A percentile compares a stretch with the other conserved stretches of the same genome.
These are phyloP conservation scores for Mareca strepera DNA, from an alignment of 2,797 vertebrate species.

Conservation along the genomic window DNA sequence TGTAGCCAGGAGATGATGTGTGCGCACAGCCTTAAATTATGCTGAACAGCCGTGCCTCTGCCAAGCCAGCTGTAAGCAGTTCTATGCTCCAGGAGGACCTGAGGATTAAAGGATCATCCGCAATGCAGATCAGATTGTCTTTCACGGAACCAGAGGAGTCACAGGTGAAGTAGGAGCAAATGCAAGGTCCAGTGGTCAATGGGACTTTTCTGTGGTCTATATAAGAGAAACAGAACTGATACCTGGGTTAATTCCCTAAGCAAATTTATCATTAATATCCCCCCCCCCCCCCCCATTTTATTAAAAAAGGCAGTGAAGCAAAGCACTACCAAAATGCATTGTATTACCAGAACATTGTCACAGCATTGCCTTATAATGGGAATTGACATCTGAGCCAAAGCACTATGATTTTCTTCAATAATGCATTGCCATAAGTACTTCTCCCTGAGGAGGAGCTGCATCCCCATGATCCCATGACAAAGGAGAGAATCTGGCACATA, in stretches of 20 bases:
- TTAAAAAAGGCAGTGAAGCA: constrained; percentile 10
- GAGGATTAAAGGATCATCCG: constrained; percentile 10
- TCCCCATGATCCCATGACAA: background rate
- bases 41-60: accelerated
- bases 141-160: background rate
- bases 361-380: background rate
- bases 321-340: constrained; percentile 13
- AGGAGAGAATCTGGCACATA: background rate
- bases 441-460: background rate
- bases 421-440: background rate
- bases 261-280: background rate
- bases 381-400: background rate
- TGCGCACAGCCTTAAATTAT: background rate
- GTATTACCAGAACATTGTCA: constrained; percentile 3
- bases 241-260: background rate
- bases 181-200: background rate
- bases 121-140: constrained; percentile 26
- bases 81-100: background rate
- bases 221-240: background rate
- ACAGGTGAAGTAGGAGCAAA: background rate
- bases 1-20: background rate
- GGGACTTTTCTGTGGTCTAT: background rate
- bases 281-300: background rate
- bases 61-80: background rate
- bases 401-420: constrained; percentile 25